These are phyloP conservation scores for Synergus laeviventris DNA, from an alignment of 2,888 invertebrate species.

Conservation along the genomic window DNA sequence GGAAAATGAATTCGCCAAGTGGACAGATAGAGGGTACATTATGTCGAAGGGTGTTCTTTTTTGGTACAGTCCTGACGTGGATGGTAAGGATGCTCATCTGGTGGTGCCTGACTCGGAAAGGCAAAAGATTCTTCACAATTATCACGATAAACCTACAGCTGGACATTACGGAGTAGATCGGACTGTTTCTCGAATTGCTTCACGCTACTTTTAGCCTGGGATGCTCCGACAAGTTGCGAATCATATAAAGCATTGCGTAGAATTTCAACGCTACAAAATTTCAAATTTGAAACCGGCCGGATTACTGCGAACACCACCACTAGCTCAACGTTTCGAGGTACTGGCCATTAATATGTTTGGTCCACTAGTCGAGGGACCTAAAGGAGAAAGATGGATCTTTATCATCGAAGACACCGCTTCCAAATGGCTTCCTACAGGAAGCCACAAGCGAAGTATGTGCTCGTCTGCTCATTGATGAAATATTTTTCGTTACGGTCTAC, in stretches of 20 bases:
- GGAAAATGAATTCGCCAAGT: background rate
- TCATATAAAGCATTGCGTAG: background rate
- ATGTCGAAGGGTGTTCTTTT: background rate
- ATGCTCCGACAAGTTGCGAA: slow-evolving; percentile 10
- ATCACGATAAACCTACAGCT: slow-evolving; percentile 9
- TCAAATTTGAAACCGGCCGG: background rate
- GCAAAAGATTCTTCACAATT: background rate
- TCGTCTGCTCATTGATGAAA: background rate
- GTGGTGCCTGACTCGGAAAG: background rate
- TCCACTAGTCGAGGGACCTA: slow-evolving; percentile 51
- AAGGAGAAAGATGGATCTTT: slow-evolving; percentile 26
- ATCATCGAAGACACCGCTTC: background rate
- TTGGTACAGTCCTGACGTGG: background rate
- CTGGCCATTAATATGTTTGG: slow-evolving; percentile 56
- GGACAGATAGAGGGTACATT: background rate
- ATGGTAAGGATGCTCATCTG: background rate
- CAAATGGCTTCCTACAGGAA: background rate
- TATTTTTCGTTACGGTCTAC: background rate
- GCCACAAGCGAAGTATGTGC: background rate
- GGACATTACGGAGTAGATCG: slow-evolving; percentile 19
- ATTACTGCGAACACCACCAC: background rate
- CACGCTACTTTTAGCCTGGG: slow-evolving; percentile 15
- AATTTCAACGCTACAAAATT: slow-evolving; percentile 11
- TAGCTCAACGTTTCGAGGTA: slow-evolving; percentile 45
- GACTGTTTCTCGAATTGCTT: slow-evolving; percentile 12